Base-by-base conservation (phyloP, 64 coral and sea anemone genomes). In the Montipora foliosa region DNA sequence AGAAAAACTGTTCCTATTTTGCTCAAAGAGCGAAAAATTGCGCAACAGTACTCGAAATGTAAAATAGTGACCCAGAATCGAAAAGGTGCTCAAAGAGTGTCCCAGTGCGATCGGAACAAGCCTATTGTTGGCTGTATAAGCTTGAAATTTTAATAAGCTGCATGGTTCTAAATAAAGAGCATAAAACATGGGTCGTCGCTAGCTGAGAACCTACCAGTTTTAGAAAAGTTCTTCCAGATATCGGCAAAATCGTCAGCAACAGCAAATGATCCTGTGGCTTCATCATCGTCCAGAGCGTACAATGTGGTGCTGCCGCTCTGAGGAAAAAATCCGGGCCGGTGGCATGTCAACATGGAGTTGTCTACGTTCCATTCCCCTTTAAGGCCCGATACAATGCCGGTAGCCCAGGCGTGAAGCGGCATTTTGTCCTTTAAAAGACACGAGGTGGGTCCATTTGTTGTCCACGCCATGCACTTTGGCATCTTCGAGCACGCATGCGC, bases 341-440 rank as follows among this genome's bases (percentile, higher is more conserved):
- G 44, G 22, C 93, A 78, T 0, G 95, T 97, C 45, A 97, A 88
- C 92, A 94, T 97, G 77, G 92, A 94, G 52, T 91, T 73, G 16
- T 95, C 76, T 9, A 88, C 76, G 0, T 82, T 79, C 95, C 95
- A 97, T 83, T 94, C 69, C 4, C 95, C 95, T n/a, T 94, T 97
- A 47, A 97, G 61, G 44, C 95, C 95, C 3, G 95, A 91, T 11
- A 97, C 88, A 50, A 97, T 97, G 5, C 95, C 95, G 46, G 91
- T 80, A 22, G 88, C 92, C 95, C 95, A 97, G 16, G 95, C 93
- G 69, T 97, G 95, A 14, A 94, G 89, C 11, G 95, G 95, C 95
- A 97, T 97, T 61, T 88, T 79, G 77, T 97, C 93, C 77, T 97
- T 97, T 15, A 97, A 93, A 83, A 97, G 93, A 77, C 95, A 97